These are phyloP conservation scores for Anoura caudifer DNA, from an alignment of 2,113 vertebrate genomes.

Conservation along the genomic window DNA sequence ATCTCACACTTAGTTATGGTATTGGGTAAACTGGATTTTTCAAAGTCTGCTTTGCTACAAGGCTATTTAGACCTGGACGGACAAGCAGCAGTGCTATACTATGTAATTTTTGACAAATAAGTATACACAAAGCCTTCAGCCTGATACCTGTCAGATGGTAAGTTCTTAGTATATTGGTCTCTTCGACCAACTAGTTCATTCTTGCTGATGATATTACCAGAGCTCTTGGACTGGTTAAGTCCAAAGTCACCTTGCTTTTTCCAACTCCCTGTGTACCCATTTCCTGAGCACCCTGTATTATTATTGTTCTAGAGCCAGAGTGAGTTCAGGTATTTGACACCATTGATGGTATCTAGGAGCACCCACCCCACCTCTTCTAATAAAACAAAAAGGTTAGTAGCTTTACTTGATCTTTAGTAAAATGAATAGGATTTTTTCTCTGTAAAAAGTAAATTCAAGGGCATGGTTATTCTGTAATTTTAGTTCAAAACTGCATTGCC, in stretches of 20 bases:
- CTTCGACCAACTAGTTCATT: fast-evolving
- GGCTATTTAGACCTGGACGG: background rate
- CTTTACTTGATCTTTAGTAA: background rate
- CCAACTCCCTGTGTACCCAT: too few species aligned
- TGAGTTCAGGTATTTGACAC: background rate
- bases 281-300: background rate
- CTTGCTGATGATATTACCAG: background rate
- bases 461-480: background rate
- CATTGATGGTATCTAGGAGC: background rate
- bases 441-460: background rate
- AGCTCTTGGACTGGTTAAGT: background rate
- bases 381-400: background rate
- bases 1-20: background rate
- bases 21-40: background rate
- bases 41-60: background rate
- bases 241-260: background rate
- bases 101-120: background rate
- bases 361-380: background rate
- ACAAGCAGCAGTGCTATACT: background rate
- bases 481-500: background rate
- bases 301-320: background rate
- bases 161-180: background rate
- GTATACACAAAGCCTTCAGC: background rate
- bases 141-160: background rate
- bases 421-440: background rate